Evolutionary conservation across 2,888 invertebrate genomes (phyloP).

Genomic region (Ophion obscuratus): DNA sequence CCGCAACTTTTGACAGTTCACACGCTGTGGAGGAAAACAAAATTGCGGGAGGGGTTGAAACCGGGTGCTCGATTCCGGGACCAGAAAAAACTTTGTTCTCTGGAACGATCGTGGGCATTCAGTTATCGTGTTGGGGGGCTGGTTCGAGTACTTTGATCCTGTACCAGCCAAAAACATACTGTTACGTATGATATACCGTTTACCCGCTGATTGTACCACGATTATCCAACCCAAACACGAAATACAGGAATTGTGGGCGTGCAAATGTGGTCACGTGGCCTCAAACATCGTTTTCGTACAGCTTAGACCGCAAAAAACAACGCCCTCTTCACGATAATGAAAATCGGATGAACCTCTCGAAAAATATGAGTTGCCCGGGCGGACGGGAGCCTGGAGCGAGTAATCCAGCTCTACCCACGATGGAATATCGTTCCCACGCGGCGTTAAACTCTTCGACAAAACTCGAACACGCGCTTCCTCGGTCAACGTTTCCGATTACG

Average conservation of each 20-base stretch:
- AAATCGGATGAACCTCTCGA: conserved; percentile 59
- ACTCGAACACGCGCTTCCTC: conserved; percentile 54
- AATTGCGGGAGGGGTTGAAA: neutral
- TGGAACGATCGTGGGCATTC: neutral
- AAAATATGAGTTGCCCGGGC: conserved; percentile 21
- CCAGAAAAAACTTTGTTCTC: conserved; percentile 1
- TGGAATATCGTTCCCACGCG: conserved; percentile 59
- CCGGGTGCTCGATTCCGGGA: neutral
- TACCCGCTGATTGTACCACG: conserved; percentile 68
- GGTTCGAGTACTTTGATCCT: conserved; percentile 14
- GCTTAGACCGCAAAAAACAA: conserved; percentile 66
- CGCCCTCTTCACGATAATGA: conserved; percentile 47
- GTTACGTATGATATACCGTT: conserved; percentile 36
- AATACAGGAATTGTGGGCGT: conserved; percentile 52
- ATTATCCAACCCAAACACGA: conserved; percentile 77
- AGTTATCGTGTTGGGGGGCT: neutral
- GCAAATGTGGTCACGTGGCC: conserved; percentile 73
- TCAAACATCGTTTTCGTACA: conserved; percentile 72
- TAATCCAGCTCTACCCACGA: conserved; percentile 30
- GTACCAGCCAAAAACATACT: conserved; percentile 15
- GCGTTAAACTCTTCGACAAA: conserved; percentile 48
- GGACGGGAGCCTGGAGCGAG: conserved; percentile 47
- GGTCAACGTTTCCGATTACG: conserved; percentile 65
- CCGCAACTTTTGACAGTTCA: neutral
- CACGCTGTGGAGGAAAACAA: neutral